These are phyloP conservation scores for western clawed frog (Xenopus tropicalis) DNA, from an alignment of 2,113 vertebrate genomes.

Conservation along the genomic window DNA sequence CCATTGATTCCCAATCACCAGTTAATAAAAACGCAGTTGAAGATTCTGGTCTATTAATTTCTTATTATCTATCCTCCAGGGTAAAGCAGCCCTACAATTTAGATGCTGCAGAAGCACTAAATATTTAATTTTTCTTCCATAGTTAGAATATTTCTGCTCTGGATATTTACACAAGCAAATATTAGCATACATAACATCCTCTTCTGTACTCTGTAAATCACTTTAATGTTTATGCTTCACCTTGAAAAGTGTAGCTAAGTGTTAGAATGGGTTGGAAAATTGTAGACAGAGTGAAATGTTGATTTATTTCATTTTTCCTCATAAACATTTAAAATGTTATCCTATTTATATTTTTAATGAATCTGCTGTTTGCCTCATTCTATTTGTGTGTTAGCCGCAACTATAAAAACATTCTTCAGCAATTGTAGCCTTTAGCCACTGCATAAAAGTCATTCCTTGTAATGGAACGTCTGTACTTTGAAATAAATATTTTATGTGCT, in stretches of 20 bases:
- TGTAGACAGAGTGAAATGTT: not conserved
- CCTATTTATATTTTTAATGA: not conserved
- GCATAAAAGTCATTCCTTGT: too few species aligned
- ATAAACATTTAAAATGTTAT: not conserved
- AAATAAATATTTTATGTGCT: too few species aligned
- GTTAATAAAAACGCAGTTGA: constrained; percentile 23
- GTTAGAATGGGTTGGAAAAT: constrained; percentile 4
- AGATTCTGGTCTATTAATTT: constrained; percentile 32
- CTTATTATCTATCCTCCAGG: constrained; percentile 33
- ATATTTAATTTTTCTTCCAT: constrained; percentile 41
- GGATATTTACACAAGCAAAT: constrained; percentile 36
- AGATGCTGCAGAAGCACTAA: constrained; percentile 13
- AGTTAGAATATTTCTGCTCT: constrained; percentile 28
- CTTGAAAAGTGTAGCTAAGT: constrained; percentile 26
- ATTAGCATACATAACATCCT: constrained; percentile 33
- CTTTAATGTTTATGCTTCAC: constrained; percentile 23
- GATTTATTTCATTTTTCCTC: not conserved
- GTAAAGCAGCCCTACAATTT: constrained; percentile 12
- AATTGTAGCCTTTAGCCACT: too few species aligned
- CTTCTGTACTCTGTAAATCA: constrained; percentile 18
- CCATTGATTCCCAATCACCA: constrained; percentile 29
- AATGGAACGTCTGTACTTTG: too few species aligned
- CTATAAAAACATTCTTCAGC: too few species aligned
- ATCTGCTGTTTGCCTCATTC: not conserved
- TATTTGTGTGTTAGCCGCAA: not conserved